These are phyloP conservation scores for Gopherus flavomarginatus DNA, from an alignment of 2,113 vertebrate species.

Conservation along the genomic window DNA sequence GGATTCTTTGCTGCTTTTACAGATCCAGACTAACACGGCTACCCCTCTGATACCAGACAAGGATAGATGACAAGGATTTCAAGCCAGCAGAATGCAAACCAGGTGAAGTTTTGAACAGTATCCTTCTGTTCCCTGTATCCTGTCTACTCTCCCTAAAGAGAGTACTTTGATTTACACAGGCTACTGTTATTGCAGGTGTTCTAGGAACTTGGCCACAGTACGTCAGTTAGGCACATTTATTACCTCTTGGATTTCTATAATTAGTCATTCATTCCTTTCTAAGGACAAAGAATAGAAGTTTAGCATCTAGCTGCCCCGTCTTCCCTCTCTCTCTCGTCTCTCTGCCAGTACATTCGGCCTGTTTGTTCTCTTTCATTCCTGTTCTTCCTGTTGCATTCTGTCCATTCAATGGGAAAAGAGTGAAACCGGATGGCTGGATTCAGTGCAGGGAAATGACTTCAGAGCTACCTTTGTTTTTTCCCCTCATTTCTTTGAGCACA, in stretches of 20 bases:
- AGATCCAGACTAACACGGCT: no score
- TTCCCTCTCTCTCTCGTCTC: conserved; percentile 80
- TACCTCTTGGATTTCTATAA: conserved; percentile 80
- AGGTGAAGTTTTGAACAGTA: conserved; percentile 77
- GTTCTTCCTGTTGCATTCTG: conserved; percentile 92
- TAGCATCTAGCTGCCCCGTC: conserved; percentile 74
- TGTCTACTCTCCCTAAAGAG: not conserved
- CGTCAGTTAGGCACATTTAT: conserved; percentile 76
- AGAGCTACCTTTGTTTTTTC: conserved; percentile 84
- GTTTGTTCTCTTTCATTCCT: conserved; percentile 86
- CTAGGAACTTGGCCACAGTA: conserved; percentile 72
- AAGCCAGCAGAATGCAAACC: conserved; percentile 70
- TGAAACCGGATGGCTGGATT: conserved; percentile 88
- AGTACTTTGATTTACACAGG: conserved; percentile 51
- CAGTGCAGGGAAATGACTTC: conserved; percentile 89
- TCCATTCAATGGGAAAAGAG: conserved; percentile 88
- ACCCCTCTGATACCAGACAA: not conserved
- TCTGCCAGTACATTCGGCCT: conserved; percentile 84
- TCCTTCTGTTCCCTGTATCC: conserved; percentile 68
- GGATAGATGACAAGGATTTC: conserved; percentile 1
- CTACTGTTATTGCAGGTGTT: conserved; percentile 82
- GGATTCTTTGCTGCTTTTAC: no score
- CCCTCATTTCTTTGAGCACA: conserved; percentile 76
- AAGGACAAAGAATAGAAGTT: conserved; percentile 78
- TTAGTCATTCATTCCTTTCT: conserved; percentile 84